These are phyloP conservation scores for Lepidocyrtinus sp. DNA, from an alignment of 2,888 invertebrate genomes.

Conservation along the genomic window DNA sequence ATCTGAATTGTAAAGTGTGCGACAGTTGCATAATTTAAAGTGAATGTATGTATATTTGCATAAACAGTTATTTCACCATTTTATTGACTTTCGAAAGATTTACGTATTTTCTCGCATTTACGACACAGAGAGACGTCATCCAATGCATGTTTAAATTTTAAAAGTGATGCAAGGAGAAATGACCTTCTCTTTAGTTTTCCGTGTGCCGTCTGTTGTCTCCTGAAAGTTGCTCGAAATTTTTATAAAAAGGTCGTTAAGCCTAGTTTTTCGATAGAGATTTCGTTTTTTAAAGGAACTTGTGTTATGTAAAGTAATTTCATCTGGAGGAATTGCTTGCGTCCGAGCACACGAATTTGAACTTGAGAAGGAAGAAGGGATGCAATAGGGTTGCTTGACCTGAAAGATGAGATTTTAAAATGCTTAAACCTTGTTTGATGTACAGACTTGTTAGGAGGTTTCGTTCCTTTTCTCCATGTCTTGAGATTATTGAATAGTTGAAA, in stretches of 20 bases:
- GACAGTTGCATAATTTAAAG: too few species aligned
- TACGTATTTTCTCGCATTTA: neutral
- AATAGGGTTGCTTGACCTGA: slow-evolving; percentile 56
- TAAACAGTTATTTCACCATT: too few species aligned
- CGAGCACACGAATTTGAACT: neutral
- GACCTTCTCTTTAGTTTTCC: slow-evolving; percentile 41
- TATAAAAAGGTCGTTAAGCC: slow-evolving; percentile 45
- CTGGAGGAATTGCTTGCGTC: neutral
- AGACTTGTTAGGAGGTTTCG: too few species aligned
- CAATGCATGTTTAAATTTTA: neutral
- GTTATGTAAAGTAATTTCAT: slow-evolving; percentile 21
- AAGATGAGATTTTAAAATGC: slow-evolving; percentile 55
- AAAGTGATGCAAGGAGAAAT: slow-evolving; percentile 22
- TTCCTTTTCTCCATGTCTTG: neutral
- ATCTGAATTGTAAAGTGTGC: too few species aligned
- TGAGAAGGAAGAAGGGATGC: neutral
- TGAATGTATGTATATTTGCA: too few species aligned
- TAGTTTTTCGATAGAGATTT: slow-evolving; percentile 42
- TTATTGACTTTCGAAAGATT: neutral
- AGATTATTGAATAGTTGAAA: slow-evolving; percentile 15
- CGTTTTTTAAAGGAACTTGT: slow-evolving; percentile 22
- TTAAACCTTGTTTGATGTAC: slow-evolving; percentile 3
- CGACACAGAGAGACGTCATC: neutral
- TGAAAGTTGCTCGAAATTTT: slow-evolving; percentile 10
- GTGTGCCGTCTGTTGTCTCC: slow-evolving; percentile 51